Percentiles rank a stretch among this genome's conserved stretches.
Evolutionary conservation across 1,140 invertebrate species (phyloP).

Genomic region (Listronotus oregonensis): DNA sequence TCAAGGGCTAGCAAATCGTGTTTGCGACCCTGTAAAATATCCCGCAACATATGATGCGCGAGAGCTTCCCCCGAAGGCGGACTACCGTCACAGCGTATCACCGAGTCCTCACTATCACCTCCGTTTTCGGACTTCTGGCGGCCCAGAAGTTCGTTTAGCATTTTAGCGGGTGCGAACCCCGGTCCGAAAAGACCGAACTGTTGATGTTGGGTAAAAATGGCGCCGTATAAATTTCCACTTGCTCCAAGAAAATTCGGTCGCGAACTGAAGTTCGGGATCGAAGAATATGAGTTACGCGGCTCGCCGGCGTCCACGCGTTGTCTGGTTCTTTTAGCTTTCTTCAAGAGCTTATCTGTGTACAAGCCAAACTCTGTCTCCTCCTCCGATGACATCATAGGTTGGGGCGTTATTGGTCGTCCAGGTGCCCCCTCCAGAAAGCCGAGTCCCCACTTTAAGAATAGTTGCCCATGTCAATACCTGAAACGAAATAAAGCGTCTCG

Average conservation of each 20-base stretch:
- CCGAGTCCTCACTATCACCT: slow-evolving; percentile 51
- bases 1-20: slow-evolving; percentile 73
- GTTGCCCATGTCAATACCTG: slow-evolving; percentile 58
- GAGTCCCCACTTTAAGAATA: slow-evolving; percentile 57
- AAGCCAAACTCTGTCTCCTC: slow-evolving; percentile 86
- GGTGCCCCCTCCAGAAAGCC: slow-evolving; percentile 54
- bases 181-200: slow-evolving; percentile 79
- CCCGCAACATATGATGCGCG: slow-evolving; percentile 80
- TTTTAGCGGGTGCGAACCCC: slow-evolving; percentile 79
- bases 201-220: slow-evolving; percentile 75
- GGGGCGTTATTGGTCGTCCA: slow-evolving; percentile 68
- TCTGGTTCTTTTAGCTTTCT: slow-evolving; percentile 88
- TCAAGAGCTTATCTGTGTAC: slow-evolving; percentile 87
- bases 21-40: slow-evolving; percentile 81
- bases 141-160: slow-evolving; percentile 82
- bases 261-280: slow-evolving; percentile 84
- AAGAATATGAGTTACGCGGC: slow-evolving; percentile 89
- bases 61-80: slow-evolving; percentile 66
- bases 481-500: slow-evolving; percentile 45
- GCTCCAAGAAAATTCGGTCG: slow-evolving; percentile 81
- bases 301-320: slow-evolving; percentile 93
- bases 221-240: slow-evolving; percentile 73
- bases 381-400: slow-evolving; percentile 94
- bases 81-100: slow-evolving; percentile 56
- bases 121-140: slow-evolving; percentile 63